Evolutionary conservation across 2,888 invertebrate genomes (phyloP), one percentile per base, ranked within the genome.

Genomic region (Julus scanicus): DNA sequence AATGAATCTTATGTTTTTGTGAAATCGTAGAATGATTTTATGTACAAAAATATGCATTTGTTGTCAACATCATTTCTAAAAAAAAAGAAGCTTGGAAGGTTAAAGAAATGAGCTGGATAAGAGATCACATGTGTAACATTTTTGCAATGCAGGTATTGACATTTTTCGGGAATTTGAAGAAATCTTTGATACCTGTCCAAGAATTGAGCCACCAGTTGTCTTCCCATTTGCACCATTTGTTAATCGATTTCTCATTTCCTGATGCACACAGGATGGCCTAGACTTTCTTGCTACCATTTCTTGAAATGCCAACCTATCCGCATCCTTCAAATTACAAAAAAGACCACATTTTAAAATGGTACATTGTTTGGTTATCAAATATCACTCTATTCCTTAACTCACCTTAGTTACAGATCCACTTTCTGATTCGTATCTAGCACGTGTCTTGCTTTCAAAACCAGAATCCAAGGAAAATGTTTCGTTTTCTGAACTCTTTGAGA

Each of bases 121-220:
- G 29, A 29, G 29, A 29, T 29, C 1, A 29, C 1, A 29, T 29
- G 0, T 29, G 29, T 29, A 29, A 29, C 29, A 29, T 29, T 29
- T 29, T 29, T 29, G 29, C 29, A 29, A 29, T 29, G 29, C 29
- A 29, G 29, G 29, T 1, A 29, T 29, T 29, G 29, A 29, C 4
- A 63, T 63, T n/a, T 63, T 63, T 63, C 20, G 0, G 20, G 63
- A 63, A n/a, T 20, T 13, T 20, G 63, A 0, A 20, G 5, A 63
- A 63, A n/a, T 48, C 48, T 48, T 63, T n/a, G 20, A 63, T 89
- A 93, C 93, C 91, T 93, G 92, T 87, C 93, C 93, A 40, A 93
- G 91, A 87, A 93, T 91, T 37, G 93, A 93, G 89, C 92, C 92
- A 83, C 92, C 92, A 44, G 91, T 91, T 53, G 90, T 90, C 63